Base-by-base conservation (phyloP, 2,113 vertebrate species). In the Chauna torquata region DNA sequence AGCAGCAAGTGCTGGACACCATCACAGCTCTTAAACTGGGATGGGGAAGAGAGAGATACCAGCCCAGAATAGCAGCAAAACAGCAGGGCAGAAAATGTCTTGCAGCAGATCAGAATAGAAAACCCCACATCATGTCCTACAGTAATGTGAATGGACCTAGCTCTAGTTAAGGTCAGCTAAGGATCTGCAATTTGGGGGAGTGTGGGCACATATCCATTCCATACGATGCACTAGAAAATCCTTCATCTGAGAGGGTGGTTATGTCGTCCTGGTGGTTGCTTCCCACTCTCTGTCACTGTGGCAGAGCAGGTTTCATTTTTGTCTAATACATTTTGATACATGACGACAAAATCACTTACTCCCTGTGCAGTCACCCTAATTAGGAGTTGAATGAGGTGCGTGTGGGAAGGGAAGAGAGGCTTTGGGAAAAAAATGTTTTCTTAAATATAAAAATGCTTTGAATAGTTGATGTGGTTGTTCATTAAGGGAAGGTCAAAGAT, bases 401-500 rank as follows among this genome's bases (percentile, higher is more conserved):
- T 11, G 36, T 82, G 11, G 59, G 74, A 76, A 95, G n/a, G 25
- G 32, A 68, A 66, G 86, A 66, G 22, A 87, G 74, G 10, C 52
- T 71, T 59, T 9, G 11, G 32, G 72, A 40, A 65, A 72, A 78
- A 75, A n/a, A 8, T 69, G 62, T 75, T 88, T 78, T 87, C 84
- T 89, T 78, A 76, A 49, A 69, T 69, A 57, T 36, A 85, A 83
- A 94, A 92, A 70, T 15, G 36, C 44, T 86, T 74, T 94, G 81
- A 91, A 45, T 62, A 54, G 62, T 85, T 87, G 54, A 82, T 94
- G 58, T 16, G 14, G 54, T 82, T 82, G 44, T 69, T 94, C 78
- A 47, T 91, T 96, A 92, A 88, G 28, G 42, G 28, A 77, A 89
- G 94, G 78, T 87, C 83, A 89, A 54, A 87, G 78, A 59, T 36